Conservation (phyloP, 2,888 invertebrate genomes). For the Busseola fusca region DNA sequence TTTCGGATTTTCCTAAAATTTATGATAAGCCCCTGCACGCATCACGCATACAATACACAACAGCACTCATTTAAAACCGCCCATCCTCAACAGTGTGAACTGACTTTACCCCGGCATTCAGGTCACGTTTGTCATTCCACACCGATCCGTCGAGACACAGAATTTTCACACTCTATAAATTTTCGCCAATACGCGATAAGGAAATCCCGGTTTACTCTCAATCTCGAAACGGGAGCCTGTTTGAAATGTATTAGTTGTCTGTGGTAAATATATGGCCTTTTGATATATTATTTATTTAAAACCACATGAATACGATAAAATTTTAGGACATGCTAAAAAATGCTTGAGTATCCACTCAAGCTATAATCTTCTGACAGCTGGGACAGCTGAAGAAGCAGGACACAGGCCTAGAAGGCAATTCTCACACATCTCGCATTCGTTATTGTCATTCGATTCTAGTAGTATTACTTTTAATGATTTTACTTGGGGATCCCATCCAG, state of each 20-base stretch:
- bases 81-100: conserved; percentile 42
- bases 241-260: conserved; percentile 67
- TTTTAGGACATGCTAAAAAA: not conserved
- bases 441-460: too few relatives aligned
- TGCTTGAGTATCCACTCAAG: too few relatives aligned
- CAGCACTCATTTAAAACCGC: conserved; percentile 48
- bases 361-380: too few relatives aligned
- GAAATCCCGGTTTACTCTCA: conserved; percentile 74
- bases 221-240: conserved; percentile 63
- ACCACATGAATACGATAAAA: not conserved
- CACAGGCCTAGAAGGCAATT: too few relatives aligned
- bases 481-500: not conserved
- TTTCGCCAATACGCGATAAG: conserved; percentile 75
- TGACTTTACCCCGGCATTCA: conserved; percentile 63
- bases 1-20: conserved; percentile 10
- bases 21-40: conserved; percentile 18
- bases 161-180: conserved; percentile 86
- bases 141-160: conserved; percentile 76
- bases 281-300: conserved; percentile 52
- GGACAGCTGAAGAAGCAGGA: too few relatives aligned
- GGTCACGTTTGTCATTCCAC: conserved; percentile 84
- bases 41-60: conserved; percentile 20
- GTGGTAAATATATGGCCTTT: conserved; percentile 53
- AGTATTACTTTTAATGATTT: not conserved
- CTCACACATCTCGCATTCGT: too few relatives aligned